Conservation (phyloP, 92 coral and sea anemone genomes). For the Palythoa heliodiscus region DNA sequence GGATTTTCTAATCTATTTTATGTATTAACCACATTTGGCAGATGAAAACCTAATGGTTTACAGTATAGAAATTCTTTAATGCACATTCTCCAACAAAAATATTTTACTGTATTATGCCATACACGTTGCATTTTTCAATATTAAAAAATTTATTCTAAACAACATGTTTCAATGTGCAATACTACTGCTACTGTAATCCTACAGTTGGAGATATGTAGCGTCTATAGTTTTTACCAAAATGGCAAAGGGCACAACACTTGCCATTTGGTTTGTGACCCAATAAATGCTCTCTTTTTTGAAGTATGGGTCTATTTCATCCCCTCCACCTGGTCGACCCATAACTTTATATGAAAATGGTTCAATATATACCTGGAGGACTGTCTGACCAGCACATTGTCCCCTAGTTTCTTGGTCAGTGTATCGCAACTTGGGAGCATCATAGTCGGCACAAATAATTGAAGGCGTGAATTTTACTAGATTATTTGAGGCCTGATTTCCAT, state of each 20-base stretch:
- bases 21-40: too few relatives aligned
- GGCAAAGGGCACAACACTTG: slow-evolving; percentile 91
- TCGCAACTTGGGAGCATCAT: slow-evolving; percentile 78
- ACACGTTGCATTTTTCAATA: neutral
- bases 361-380: slow-evolving; percentile 88
- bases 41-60: too few relatives aligned
- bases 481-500: slow-evolving; percentile 49
- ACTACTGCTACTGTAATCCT: neutral
- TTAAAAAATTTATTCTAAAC: neutral
- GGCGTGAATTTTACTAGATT: slow-evolving; percentile 87
- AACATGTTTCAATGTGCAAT: too few relatives aligned
- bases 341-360: slow-evolving; percentile 88
- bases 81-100: too few relatives aligned
- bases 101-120: neutral
- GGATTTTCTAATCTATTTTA: too few relatives aligned
- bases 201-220: slow-evolving; percentile 74
- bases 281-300: slow-evolving; percentile 87
- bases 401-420: slow-evolving; percentile 76
- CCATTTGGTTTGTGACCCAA: slow-evolving; percentile 88
- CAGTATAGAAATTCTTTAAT: too few relatives aligned
- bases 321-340: slow-evolving; percentile 93
- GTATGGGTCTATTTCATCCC: slow-evolving; percentile 95
- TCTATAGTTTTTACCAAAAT: slow-evolving; percentile 91
- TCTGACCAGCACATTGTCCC: slow-evolving; percentile 82
- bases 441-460: slow-evolving; percentile 95